These are phyloP conservation scores for Bubo bubo DNA, from an alignment of 2,113 vertebrate genomes.

Conservation along the genomic window DNA sequence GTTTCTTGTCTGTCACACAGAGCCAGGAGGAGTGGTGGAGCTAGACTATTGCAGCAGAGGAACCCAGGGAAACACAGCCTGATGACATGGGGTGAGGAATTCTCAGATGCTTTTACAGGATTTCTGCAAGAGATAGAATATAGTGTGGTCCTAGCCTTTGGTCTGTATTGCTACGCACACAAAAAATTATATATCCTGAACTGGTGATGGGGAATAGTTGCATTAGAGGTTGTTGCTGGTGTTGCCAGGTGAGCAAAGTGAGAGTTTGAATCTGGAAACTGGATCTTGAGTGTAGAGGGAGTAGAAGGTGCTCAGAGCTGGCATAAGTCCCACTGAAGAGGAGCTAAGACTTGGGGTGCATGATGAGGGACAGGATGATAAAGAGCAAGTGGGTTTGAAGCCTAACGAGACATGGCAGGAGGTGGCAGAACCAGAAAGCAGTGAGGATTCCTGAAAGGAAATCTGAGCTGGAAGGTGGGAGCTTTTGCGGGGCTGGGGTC, in stretches of 20 bases:
- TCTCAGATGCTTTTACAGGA: background rate
- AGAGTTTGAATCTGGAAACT: background rate
- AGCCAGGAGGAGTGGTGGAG: background rate
- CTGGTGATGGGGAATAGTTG: too few species aligned
- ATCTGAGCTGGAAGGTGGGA: background rate
- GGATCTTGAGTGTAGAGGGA: background rate
- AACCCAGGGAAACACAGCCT: background rate
- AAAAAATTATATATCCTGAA: background rate
- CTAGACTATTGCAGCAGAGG: background rate
- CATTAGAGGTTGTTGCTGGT: background rate
- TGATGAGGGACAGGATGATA: background rate
- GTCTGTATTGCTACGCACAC: background rate
- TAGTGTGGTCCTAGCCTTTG: background rate
- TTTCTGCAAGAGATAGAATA: background rate
- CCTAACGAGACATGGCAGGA: background rate
- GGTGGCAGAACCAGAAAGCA: background rate
- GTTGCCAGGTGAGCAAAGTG: background rate
- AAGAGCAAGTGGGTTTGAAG: background rate
- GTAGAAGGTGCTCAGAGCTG: background rate
- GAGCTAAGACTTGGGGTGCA: background rate
- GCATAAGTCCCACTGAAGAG: background rate
- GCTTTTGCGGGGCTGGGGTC: accelerated
- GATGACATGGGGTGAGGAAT: accelerated
- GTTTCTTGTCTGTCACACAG: background rate
- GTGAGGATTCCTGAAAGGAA: background rate